phyloP scores from a whole-genome alignment of 2,797 vertebrate genomes.

The Mus caroli region DNA sequence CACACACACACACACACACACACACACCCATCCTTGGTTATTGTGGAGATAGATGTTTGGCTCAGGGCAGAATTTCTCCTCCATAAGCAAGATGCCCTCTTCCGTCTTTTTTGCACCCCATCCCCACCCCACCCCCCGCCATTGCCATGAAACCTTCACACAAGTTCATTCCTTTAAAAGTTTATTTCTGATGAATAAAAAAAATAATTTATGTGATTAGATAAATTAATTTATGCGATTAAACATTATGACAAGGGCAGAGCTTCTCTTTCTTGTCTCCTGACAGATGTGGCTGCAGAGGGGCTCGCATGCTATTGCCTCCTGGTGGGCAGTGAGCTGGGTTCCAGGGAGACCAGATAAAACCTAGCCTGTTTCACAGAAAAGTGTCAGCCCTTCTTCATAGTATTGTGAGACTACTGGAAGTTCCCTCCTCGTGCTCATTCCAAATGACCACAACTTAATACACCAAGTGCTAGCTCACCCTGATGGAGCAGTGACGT shows the following conservation, averaged over 20 bases:
- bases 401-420: conserved; percentile 45
- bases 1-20: not conserved
- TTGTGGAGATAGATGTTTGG: accelerated
- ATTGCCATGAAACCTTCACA: conserved; percentile 67
- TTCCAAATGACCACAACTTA: not conserved
- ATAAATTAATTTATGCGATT: conserved; percentile 93
- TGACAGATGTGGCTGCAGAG: not conserved
- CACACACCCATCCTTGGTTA: not conserved
- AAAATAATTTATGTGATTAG: conserved; percentile 93
- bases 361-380: conserved; percentile 80
- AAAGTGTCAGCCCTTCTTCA: conserved; percentile 78
- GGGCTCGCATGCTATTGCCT: not conserved
- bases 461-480: not conserved
- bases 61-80: not conserved
- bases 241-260: conserved; percentile 87
- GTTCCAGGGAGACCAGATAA: conserved; percentile 77
- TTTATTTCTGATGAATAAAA: conserved; percentile 94
- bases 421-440: not conserved
- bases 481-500: accelerated
- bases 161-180: conserved; percentile 76
- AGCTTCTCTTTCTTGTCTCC: conserved; percentile 29
- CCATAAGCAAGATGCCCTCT: not conserved
- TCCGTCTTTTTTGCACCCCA: not conserved
- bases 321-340: not conserved
- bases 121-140: not conserved